Evolutionary conservation across 2,888 invertebrate genomes (phyloP).

Genomic region (Lasioglossum leucozonium): DNA sequence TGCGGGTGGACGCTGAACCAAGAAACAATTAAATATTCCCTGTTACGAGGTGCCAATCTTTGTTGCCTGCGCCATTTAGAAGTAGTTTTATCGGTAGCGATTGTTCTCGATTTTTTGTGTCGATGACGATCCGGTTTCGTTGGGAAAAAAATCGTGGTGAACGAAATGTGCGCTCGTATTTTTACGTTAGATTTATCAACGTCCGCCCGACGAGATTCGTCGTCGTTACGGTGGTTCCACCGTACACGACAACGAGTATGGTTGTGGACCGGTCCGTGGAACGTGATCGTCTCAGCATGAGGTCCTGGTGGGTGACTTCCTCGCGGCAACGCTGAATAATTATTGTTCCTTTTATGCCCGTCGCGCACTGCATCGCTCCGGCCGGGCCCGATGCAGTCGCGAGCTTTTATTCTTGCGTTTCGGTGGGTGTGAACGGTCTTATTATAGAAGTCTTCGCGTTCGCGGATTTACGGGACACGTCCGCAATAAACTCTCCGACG

Average conservation of each 20-base stretch:
- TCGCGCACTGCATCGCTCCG: slow-evolving; percentile 14
- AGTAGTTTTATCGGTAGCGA: no score
- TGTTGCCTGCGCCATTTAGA: not conserved
- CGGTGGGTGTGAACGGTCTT: slow-evolving; percentile 45
- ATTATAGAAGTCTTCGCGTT: slow-evolving; percentile 33
- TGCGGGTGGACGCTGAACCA: no score
- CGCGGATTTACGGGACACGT: slow-evolving; percentile 15
- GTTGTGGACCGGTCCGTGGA: slow-evolving; percentile 63
- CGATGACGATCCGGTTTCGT: no score
- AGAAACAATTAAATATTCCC: not conserved
- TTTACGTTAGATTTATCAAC: not conserved
- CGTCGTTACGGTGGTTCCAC: slow-evolving; percentile 40
- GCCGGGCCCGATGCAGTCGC: not conserved
- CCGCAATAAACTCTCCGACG: not conserved
- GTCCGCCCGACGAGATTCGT: slow-evolving; percentile 31
- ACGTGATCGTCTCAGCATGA: slow-evolving; percentile 67
- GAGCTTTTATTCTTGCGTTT: slow-evolving; percentile 43
- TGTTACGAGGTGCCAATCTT: not conserved
- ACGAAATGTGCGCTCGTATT: no score
- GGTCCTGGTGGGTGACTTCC: slow-evolving; percentile 65
- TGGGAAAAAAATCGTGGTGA: no score
- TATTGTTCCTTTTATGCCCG: slow-evolving; percentile 54
- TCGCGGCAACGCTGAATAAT: slow-evolving; percentile 60
- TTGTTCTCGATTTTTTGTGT: no score
- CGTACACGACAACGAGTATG: not conserved